Evolutionary conservation across 2,888 invertebrate genomes (phyloP), one percentile per base, ranked within the genome.

Genomic region (Orthosia cruda): DNA sequence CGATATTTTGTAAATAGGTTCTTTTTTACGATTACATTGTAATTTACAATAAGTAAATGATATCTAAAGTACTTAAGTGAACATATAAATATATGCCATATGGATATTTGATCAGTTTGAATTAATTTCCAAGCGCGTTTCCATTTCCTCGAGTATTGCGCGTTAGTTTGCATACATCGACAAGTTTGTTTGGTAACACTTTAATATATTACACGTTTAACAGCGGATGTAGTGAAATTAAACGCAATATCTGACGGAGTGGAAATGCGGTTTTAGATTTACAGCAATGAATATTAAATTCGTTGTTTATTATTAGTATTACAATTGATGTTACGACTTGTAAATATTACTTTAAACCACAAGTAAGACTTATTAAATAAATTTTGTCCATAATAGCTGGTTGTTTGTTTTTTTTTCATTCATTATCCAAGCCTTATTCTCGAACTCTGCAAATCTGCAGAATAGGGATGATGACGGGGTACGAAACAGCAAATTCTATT

Each of bases 351-450:
- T 80, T 69, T 87, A 82, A 87, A 85, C 76, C 80, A 80, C 73
- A 72, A 75, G 85, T 86, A 87, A 87, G 86, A 87, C 87, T 87
- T 87, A 87, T 87, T 81, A 85, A 87, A 87, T 80, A 80, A 77
- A 77, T 87, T 83, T 87, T 87, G 87, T 85, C 87, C 87, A 87
- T 78, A 85, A 79, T 75, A 69, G 9, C 23, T 32, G 9, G 26
- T 63, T 77, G 74, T 75, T 75, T 71, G 7, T 26, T 26, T 40
- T 40, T 47, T 16, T 55, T 15, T 20, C 20, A 59, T 52, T 58
- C 3, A 16, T 2, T 54, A 15, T 16, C 50, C 5, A 20, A 66
- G 54, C 0, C 47, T 13, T 12, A 16, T 26, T 20, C 23, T 45
- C 12, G 23, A 16, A n/a, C 23, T 55, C 23, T 47, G 18, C 16